Conservation (phyloP, 2,888 invertebrate genomes). For the Operophtera brumata region DNA sequence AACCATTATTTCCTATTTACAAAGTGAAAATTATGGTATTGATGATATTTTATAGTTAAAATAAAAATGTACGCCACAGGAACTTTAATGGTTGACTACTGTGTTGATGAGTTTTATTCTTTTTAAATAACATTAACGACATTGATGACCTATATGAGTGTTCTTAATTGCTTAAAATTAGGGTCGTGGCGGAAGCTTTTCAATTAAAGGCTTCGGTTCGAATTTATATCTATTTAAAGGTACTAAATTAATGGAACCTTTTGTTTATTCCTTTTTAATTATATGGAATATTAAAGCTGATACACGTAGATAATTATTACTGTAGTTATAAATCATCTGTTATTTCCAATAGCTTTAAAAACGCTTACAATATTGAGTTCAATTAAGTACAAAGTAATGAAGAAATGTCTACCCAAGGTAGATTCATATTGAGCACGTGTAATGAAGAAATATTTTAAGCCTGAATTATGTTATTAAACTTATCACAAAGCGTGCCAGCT, state of each 20-base stretch:
- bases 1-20: slow-evolving; percentile 58
- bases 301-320: not conserved
- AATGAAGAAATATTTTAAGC: slow-evolving; percentile 6
- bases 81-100: not conserved
- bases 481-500: slow-evolving; percentile 3
- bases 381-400: too few relatives aligned
- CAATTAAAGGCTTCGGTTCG: slow-evolving; percentile 7
- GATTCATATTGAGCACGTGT: not conserved
- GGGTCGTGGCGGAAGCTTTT: not conserved
- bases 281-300: not conserved
- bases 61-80: not conserved
- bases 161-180: slow-evolving; percentile 15
- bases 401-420: too few relatives aligned
- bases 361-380: too few relatives aligned
- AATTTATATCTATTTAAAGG: not conserved
- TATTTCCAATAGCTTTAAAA: too few relatives aligned
- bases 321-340: too few relatives aligned
- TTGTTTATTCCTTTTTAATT: not conserved
- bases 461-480: slow-evolving; percentile 10
- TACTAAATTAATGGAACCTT: not conserved
- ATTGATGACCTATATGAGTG: slow-evolving; percentile 1
- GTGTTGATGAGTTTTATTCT: not conserved
- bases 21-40: slow-evolving; percentile 29
- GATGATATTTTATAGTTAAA: slow-evolving; percentile 14
- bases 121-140: not conserved